Evolutionary conservation across 2,113 vertebrate species (phyloP), one percentile per base, ranked within the genome.

Genomic region (Tychaedon coryphoeus): DNA sequence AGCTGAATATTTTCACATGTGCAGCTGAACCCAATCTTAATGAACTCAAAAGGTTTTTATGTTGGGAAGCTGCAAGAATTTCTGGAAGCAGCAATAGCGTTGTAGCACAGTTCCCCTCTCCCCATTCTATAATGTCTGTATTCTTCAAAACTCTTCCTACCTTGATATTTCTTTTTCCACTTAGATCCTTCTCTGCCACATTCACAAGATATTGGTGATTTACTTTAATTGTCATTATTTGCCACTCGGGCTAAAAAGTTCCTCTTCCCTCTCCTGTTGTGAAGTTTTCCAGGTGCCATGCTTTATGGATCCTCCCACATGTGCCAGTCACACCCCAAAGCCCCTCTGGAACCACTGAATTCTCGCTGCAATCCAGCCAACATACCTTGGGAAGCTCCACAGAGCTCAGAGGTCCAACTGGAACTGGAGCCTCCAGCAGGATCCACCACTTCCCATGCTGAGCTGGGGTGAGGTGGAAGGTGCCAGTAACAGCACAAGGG

Each of bases 261-360:
- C 6, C 17, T 67, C 62, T 47, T 64, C 19, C 15, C 6, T 69
- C 19, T 33, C 7, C 23, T 9, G 0, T 5, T 34, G 13, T 0
- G 0, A 64, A 36, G 24, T 12, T 43, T 19, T 6, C 47, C 26
- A 28, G 8, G 9, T 3, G 1, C 8, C 24, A 7, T 8, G 58
- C 29, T 47, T 38, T 8, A 8, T 3, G 0, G 36, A 69, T 20
- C 5, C 29, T 40, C 14, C n/a, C 2, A 10, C 0, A 10, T 1
- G 2, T 7, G 22, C 14, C 54, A 26, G 6, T 15, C 22, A n/a
- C 6, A 15, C 2, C 4, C 42, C 23, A 18, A 57, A 53, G 29
- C 28, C 26, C 60, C 47, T 0, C 31, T 18, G 18, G 34, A 5
- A 10, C 14, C 17, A 36, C 67, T 6, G 16, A 7, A 26, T 22